Conservation (phyloP, 2,888 invertebrate genomes). For the Protonemura montana region DNA sequence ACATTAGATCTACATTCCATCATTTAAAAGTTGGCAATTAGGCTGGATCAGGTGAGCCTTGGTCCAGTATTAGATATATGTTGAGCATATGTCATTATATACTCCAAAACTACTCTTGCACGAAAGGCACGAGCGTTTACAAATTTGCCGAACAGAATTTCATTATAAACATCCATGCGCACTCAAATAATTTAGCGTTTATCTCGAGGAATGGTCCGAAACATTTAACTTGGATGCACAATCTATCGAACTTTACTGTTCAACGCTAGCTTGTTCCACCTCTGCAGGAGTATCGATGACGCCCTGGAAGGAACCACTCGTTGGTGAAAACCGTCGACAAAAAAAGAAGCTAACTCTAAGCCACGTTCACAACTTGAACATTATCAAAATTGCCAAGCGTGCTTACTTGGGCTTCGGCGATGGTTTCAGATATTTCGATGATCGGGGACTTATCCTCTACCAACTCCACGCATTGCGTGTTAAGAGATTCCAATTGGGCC, state of each 20-base stretch:
- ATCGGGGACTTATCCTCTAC: conserved; percentile 15
- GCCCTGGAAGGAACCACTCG: conserved; percentile 13
- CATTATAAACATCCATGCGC: conserved; percentile 24
- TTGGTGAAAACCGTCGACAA: neutral
- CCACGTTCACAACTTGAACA: neutral
- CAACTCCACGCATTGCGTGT: neutral
- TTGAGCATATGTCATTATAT: conserved; percentile 13
- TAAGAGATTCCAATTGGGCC: neutral
- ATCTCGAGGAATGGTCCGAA: conserved; percentile 30
- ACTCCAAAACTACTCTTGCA: conserved; percentile 2
- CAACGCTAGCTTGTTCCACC: neutral
- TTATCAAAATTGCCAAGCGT: neutral
- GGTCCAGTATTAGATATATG: conserved; percentile 20
- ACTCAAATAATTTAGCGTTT: conserved; percentile 17
- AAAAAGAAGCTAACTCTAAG: neutral
- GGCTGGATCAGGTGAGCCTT: conserved; percentile 7
- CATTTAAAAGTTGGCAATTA: conserved; percentile 18
- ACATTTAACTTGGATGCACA: conserved; percentile 15
- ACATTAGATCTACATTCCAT: neutral
- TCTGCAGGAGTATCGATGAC: neutral
- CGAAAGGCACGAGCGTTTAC: conserved; percentile 30
- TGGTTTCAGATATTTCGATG: neutral
- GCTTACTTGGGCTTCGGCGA: neutral
- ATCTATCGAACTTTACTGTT: conserved; percentile 2
- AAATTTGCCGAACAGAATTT: conserved; percentile 10